Evolutionary conservation across 2,113 vertebrate genomes (phyloP), one percentile per base, ranked within the genome.

Genomic region (Anolis carolinensis): DNA sequence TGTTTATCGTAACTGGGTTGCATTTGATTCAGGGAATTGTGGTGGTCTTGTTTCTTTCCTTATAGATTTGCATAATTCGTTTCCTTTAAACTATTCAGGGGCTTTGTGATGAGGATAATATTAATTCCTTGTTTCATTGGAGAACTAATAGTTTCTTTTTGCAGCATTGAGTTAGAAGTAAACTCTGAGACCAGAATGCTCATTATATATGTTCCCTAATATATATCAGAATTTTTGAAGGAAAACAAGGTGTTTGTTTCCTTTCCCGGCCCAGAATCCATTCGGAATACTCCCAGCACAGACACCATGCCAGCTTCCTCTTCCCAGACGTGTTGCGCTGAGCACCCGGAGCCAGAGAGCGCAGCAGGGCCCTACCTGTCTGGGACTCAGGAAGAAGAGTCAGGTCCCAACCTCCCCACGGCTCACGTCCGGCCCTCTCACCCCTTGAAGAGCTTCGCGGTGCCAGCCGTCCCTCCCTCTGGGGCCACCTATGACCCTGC

Each of bases 401-500:
- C 97, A 0, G 96, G 97, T 90, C 98, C 97, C 92, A 97, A 94
- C 82, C 97, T 96, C 76, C 98, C 92, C 34, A 98, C 97, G 0
- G 98, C 98, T 50, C 98, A 98, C 0, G 94, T 99, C 65, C 96
- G 98, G 82, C 97, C 99, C 65, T 97, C 98, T 1, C 98, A 99
- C 95, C 98, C 99, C 0, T 93, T 99, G 84, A 99, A 99, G 97
- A 99, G 99, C 94, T 99, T 99, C 0, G 98, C 98, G 0, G 98
- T 99, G 91, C 98, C 98, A 0, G 97, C 97, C 0, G 91, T 98
- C 74, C 97, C 98, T 0, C 85, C 95, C 0, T 59, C 93, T 0
- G 93, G 97, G 16, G 85, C 97, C 55, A 27, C 95, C 1, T 99
- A 97, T 0, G 99, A 99, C 71, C 96, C 98, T 0, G 95, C 98